Percentiles rank a stretch among this genome's conserved stretches.
Conservation (phyloP, 1,140 invertebrate genomes). For the Brachystomella parvula region DNA sequence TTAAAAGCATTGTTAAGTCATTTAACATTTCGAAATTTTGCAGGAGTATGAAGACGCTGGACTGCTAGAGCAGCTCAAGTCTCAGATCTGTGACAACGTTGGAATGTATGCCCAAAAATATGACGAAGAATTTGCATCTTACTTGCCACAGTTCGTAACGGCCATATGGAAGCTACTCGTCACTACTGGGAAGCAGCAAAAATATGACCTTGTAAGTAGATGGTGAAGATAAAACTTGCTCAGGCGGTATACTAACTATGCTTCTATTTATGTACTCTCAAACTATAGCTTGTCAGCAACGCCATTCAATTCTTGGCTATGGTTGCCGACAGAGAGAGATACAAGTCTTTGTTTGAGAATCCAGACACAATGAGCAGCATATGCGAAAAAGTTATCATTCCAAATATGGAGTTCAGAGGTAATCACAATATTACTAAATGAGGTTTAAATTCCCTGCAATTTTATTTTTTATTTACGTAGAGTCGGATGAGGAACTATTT, state of each 20-base stretch:
- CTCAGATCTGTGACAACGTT: conserved; percentile 92
- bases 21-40: no score
- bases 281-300: conserved; percentile 80
- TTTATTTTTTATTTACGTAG: conserved; percentile 45
- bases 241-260: conserved; percentile 1
- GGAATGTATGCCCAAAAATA: conserved; percentile 94
- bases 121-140: conserved; percentile 88
- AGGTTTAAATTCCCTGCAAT: no score
- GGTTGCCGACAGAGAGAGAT: conserved; percentile 81
- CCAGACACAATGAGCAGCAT: conserved; percentile 76
- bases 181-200: conserved; percentile 70
- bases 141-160: conserved; percentile 80
- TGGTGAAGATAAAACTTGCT: background rate
- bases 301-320: conserved; percentile 89
- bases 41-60: no score
- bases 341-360: conserved; percentile 83
- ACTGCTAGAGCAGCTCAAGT: conserved; percentile 80
- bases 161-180: conserved; percentile 85
- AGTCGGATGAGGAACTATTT: conserved; percentile 89
- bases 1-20: conserved; percentile 66
- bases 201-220: conserved; percentile 78
- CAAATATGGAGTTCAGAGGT: conserved; percentile 94
- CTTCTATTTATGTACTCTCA: conserved; percentile 15
- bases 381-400: conserved; percentile 95
- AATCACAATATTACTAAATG: conserved; percentile 39